Percentiles rank a stretch among this genome's conserved stretches.
These are phyloP conservation scores for Aldrovandia affinis DNA, from an alignment of 2,797 vertebrate genomes.

Conservation along the genomic window DNA sequence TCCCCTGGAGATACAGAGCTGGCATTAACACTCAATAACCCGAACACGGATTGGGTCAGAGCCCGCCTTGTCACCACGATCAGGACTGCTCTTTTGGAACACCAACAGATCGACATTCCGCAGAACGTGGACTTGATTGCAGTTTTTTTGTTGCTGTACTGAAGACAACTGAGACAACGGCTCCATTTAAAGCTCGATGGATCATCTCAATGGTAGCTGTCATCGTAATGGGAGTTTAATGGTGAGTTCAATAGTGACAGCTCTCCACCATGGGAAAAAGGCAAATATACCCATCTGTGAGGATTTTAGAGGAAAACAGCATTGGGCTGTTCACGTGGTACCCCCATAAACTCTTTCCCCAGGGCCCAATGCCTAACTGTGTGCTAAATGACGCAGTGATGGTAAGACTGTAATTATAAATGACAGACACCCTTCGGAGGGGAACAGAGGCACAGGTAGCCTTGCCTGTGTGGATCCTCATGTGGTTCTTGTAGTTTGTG, in stretches of 20 bases:
- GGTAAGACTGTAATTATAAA: not conserved
- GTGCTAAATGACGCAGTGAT: not conserved
- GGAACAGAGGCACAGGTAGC: not conserved
- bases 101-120: not conserved
- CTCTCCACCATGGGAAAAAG: not conserved
- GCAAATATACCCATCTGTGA: not conserved
- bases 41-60: not conserved
- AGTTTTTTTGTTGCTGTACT: not conserved
- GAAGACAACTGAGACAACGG: not conserved
- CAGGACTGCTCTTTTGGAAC: not conserved
- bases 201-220: not conserved
- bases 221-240: not conserved
- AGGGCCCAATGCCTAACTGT: not conserved
- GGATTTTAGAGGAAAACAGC: not conserved
- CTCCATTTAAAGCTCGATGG: not conserved
- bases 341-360: not conserved
- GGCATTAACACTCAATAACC: not conserved
- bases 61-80: too few species aligned
- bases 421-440: not conserved
- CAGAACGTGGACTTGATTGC: not conserved
- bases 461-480: conserved; percentile 98
- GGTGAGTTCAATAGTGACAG: not conserved
- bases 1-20: conserved; percentile 75
- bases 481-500: conserved; percentile 99
- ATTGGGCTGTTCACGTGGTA: not conserved